Conservation (phyloP, 2,797 vertebrate species). For the Chaenodraco wilsoni region DNA sequence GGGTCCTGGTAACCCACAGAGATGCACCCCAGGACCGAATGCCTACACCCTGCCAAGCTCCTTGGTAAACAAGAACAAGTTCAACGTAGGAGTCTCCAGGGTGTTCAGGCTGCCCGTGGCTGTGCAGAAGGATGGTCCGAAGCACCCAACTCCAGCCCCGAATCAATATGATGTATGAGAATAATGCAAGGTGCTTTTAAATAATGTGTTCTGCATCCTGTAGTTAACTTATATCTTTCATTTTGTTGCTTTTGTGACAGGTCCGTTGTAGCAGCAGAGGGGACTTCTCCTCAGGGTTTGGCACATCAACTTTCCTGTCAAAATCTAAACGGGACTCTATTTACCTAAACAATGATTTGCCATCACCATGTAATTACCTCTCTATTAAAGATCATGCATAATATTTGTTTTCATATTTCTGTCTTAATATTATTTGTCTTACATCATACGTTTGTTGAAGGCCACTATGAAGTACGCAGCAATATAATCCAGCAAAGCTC, state of each 20-base stretch:
- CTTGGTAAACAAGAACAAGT: slow-evolving; percentile 79
- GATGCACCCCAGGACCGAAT: slow-evolving; percentile 80
- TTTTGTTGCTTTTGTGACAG: slow-evolving; percentile 43
- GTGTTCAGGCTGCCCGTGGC: slow-evolving; percentile 84
- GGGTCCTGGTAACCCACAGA: slow-evolving; percentile 42
- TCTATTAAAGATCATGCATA: background rate
- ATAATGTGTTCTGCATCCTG: background rate
- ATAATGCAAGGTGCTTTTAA: background rate
- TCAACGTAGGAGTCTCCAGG: slow-evolving; percentile 81
- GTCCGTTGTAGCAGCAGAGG: slow-evolving; percentile 59
- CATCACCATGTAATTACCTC: slow-evolving; percentile 76
- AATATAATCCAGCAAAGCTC: slow-evolving; percentile 71
- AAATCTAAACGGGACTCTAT: slow-evolving; percentile 70
- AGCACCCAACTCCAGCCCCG: slow-evolving; percentile 81
- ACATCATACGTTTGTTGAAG: slow-evolving; percentile 56
- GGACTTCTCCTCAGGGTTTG: slow-evolving; percentile 61
- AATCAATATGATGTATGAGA: slow-evolving; percentile 83
- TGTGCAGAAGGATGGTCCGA: slow-evolving; percentile 58
- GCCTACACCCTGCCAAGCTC: slow-evolving; percentile 78
- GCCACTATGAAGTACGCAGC: slow-evolving; percentile 80
- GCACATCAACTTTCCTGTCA: slow-evolving; percentile 80
- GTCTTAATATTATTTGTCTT: background rate
- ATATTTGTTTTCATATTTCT: background rate
- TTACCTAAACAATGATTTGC: slow-evolving; percentile 37
- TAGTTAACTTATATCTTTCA: background rate